These are phyloP conservation scores for Drosophila guanche DNA, from an alignment of 1,140 invertebrate genomes.

Conservation along the genomic window DNA sequence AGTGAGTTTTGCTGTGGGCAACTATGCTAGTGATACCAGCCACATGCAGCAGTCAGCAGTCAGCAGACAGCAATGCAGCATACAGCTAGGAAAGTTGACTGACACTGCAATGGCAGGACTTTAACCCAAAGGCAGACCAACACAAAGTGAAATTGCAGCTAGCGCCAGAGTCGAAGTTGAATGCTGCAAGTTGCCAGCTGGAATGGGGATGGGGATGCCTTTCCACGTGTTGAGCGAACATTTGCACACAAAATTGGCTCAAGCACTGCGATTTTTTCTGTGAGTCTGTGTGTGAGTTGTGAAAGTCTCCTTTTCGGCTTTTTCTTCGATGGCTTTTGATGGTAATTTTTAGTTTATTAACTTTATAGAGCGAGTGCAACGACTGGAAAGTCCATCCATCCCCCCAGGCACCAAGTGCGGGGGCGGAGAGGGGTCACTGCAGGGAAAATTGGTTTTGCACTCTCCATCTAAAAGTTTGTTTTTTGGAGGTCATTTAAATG, in stretches of 20 bases:
- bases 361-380: constrained; percentile 74
- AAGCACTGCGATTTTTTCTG: constrained; percentile 33
- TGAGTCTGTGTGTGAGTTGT: constrained; percentile 11
- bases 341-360: constrained; percentile 82
- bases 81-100: constrained; percentile 68
- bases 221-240: constrained; percentile 77
- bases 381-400: constrained; percentile 56
- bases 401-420: not conserved
- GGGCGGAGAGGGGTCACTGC: constrained; percentile 8
- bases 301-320: constrained; percentile 58
- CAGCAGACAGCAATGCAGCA: constrained; percentile 30
- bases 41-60: constrained; percentile 25
- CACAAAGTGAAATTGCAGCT: constrained; percentile 73
- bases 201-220: constrained; percentile 24
- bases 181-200: constrained; percentile 11
- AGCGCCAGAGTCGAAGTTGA: constrained; percentile 41
- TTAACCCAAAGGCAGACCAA: constrained; percentile 64
- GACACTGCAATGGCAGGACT: constrained; percentile 73
- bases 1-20: constrained; percentile 71
- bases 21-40: constrained; percentile 77
- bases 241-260: constrained; percentile 50
- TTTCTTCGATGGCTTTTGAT: constrained; percentile 70
- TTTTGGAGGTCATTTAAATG: constrained; percentile 75
- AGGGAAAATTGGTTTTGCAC: constrained; percentile 27
- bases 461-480: not conserved